Conservation (phyloP, 2,888 invertebrate species). For the Bellardia pandia region DNA sequence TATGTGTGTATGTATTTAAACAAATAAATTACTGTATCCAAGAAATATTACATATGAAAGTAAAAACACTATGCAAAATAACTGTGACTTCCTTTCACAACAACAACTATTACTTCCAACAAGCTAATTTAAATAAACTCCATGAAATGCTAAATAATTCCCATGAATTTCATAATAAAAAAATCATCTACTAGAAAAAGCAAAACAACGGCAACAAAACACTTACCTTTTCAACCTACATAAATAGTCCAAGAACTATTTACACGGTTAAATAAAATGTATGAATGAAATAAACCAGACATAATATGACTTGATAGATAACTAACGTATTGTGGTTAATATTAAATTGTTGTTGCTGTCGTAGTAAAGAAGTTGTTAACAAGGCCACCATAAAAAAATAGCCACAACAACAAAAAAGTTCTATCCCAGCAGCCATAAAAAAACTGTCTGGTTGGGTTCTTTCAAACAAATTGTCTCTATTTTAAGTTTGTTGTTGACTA, state of each 20-base stretch:
- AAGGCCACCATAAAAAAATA: slow-evolving; percentile 62
- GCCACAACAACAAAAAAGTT: slow-evolving; percentile 25
- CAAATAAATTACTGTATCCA: background rate
- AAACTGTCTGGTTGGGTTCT: slow-evolving; percentile 40
- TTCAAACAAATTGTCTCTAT: background rate
- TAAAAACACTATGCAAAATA: slow-evolving; percentile 25
- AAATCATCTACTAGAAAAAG: slow-evolving; percentile 1
- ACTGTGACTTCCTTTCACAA: slow-evolving; percentile 21
- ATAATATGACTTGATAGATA: slow-evolving; percentile 49
- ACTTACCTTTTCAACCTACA: slow-evolving; percentile 71
- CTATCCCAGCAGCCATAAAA: slow-evolving; percentile 43
- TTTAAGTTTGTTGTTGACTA: slow-evolving; percentile 3
- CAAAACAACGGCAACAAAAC: slow-evolving; percentile 45
- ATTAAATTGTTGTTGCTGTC: slow-evolving; percentile 3
- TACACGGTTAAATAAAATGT: slow-evolving; percentile 15
- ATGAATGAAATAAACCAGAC: slow-evolving; percentile 65
- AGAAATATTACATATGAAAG: slow-evolving; percentile 37
- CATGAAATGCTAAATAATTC: slow-evolving; percentile 31
- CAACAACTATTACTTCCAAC: background rate
- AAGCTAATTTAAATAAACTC: slow-evolving; percentile 13
- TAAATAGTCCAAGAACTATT: slow-evolving; percentile 64
- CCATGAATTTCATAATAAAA: slow-evolving; percentile 56
- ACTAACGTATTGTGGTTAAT: slow-evolving; percentile 23
- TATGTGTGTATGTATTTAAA: background rate
- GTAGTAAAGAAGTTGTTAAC: slow-evolving; percentile 50